Evolutionary conservation across 2,888 invertebrate genomes (phyloP).

Genomic region (Lissocephala sabroskyi): DNA sequence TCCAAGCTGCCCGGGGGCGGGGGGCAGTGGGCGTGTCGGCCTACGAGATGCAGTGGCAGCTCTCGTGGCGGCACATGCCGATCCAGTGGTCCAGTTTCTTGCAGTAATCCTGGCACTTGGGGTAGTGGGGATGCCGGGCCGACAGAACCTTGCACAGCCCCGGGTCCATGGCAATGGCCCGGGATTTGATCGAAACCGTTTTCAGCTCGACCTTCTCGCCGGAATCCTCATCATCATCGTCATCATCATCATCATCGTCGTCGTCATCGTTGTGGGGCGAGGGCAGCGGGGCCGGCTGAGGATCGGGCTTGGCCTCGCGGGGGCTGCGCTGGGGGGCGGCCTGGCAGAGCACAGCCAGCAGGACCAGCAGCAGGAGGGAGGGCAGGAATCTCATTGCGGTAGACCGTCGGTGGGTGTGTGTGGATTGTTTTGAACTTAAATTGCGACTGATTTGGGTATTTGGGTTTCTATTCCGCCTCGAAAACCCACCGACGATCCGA

Average conservation of each 20-base stretch:
- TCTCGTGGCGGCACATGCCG: conserved; percentile 66
- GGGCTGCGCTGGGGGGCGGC: conserved; percentile 10
- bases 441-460: conserved; percentile 18
- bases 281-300: not conserved
- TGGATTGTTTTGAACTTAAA: conserved; percentile 8
- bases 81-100: conserved; percentile 66
- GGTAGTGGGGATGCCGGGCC: conserved; percentile 65
- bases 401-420: conserved; percentile 21
- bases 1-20: too few relatives aligned
- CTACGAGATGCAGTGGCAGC: conserved; percentile 67
- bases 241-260: conserved; percentile 8
- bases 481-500: too few relatives aligned
- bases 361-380: conserved; percentile 8
- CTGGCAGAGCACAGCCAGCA: not conserved
- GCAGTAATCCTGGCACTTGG: conserved; percentile 66
- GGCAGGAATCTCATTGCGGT: conserved; percentile 12
- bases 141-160: conserved; percentile 58
- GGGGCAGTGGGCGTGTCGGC: not conserved
- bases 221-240: conserved; percentile 6
- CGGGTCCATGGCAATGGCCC: conserved; percentile 63
- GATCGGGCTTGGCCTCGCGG: conserved; percentile 23
- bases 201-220: conserved; percentile 11
- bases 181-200: conserved; percentile 49
- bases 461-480: too few relatives aligned
- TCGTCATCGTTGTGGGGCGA: not conserved